phyloP scores from a whole-genome alignment of 2,113 vertebrate genomes.

The Coryphaenoides rupestris region DNA sequence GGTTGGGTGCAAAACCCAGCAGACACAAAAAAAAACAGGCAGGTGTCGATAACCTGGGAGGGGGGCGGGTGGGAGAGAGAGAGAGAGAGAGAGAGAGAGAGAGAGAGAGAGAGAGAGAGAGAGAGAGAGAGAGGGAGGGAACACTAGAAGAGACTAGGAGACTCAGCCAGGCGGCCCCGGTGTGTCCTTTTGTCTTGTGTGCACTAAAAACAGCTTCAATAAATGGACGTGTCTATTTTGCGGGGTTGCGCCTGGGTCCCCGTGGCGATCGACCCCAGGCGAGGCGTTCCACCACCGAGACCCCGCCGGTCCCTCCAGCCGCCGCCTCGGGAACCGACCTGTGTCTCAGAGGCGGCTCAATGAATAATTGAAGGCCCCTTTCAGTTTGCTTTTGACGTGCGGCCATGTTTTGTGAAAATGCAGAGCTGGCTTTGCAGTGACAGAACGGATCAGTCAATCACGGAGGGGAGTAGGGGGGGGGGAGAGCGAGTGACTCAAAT shows the following conservation, averaged over 20 bases:
- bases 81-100: too few species aligned
- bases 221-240: constrained; percentile 38
- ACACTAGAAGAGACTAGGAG: constrained; percentile 10
- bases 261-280: constrained; percentile 37
- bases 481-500: too few species aligned
- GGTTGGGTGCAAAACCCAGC: neutral
- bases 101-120: too few species aligned
- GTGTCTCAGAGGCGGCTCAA: constrained; percentile 32
- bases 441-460: constrained; percentile 13
- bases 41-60: constrained; percentile 24
- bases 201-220: constrained; percentile 39
- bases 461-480: neutral
- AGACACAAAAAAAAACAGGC: constrained; percentile 28
- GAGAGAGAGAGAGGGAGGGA: neutral
- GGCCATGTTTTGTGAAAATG: constrained; percentile 12
- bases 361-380: constrained; percentile 47
- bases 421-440: constrained; percentile 29
- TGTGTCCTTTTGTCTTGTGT: constrained; percentile 38
- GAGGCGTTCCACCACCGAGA: constrained; percentile 32
- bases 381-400: constrained; percentile 35
- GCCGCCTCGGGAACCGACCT: neutral
- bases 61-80: neutral
- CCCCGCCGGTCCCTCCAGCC: constrained; percentile 11
- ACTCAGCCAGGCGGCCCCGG: constrained; percentile 14
- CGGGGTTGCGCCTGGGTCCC: constrained; percentile 38